Conservation (phyloP, 2,888 invertebrate genomes). For the Hyposoter dolosus region DNA sequence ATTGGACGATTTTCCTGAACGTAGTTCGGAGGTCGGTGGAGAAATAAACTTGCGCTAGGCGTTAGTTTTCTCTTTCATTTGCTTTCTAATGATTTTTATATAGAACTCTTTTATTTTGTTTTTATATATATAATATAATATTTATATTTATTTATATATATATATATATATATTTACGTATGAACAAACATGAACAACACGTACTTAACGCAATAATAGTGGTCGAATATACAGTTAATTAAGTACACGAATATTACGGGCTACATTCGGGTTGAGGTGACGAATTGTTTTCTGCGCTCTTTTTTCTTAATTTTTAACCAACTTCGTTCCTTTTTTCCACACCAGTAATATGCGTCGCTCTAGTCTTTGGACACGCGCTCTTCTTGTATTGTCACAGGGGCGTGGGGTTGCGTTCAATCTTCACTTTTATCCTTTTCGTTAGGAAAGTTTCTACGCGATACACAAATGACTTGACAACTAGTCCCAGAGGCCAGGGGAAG, state of each 20-base stretch:
- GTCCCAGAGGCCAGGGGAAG: slow-evolving; percentile 29
- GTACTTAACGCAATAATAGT: slow-evolving; percentile 76
- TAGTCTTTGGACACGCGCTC: slow-evolving; percentile 72
- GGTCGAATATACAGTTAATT: slow-evolving; percentile 74
- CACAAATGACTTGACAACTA: slow-evolving; percentile 38
- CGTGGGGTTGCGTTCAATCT: slow-evolving; percentile 41
- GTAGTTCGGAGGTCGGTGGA: neutral
- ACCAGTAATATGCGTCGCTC: slow-evolving; percentile 67
- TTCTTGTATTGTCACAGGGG: slow-evolving; percentile 71
- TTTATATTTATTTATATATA: slow-evolving; percentile 38
- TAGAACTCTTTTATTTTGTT: slow-evolving; percentile 43
- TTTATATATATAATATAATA: slow-evolving; percentile 33
- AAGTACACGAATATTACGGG: slow-evolving; percentile 75
- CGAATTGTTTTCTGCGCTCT: slow-evolving; percentile 27
- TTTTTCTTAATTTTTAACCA: neutral
- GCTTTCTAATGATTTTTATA: slow-evolving; percentile 28
- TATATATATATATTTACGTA: slow-evolving; percentile 68
- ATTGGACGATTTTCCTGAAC: too few species aligned
- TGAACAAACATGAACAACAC: slow-evolving; percentile 81
- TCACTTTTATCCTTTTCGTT: slow-evolving; percentile 40
- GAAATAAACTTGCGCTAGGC: neutral
- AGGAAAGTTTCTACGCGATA: slow-evolving; percentile 54
- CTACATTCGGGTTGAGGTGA: slow-evolving; percentile 53
- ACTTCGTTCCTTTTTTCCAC: slow-evolving; percentile 27
- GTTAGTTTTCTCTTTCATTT: neutral